Base-by-base conservation (phyloP, 2,888 invertebrate species). In the Drosophila sordidapex region DNA sequence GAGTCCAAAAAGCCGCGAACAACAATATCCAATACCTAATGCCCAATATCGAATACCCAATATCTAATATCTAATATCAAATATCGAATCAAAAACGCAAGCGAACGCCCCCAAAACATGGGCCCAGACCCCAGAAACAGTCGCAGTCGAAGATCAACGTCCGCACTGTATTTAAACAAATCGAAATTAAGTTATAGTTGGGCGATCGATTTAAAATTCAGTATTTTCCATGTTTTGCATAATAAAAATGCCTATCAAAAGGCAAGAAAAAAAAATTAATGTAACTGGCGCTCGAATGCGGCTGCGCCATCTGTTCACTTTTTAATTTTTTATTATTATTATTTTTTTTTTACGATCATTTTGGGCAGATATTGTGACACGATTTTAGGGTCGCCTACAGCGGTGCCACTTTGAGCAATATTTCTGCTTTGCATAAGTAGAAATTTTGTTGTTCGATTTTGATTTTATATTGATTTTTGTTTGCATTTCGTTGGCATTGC, bases 391-490 rank as follows among this genome's bases (percentile, higher is more conserved):
- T 83, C 87, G 77, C 66, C 69, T 66, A 69, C 63, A 61, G 74
- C 75, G 83, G 70, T 76, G 85, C 74, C 70, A 72, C 77, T 89
- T 89, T 86, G 73, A 86, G 88, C 89, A 89, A 89, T 88, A 79
- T 87, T 81, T 83, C 87, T 81, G 86, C 89, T 89, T 89, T 89
- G 89, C 88, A 89, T 89, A 89, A 89, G 81, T 89, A 89, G 89
- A 89, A 89, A 89, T 81, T 76, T 78, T 49, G 60, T 66, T 70
- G 35, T 62, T 68, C 62, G 61, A 48, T 49, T 76, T 64, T 51
- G 62, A 53, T 71, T 71, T 68, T 66, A 46, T 70, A 79, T 74
- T 81, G 74, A 72, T 53, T 77, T 82, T 82, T 86, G 83, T 84
- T 84, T 86, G 84, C 84, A 83, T 84, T 84, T 83, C 78, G 71